phyloP scores from a whole-genome alignment of 2,113 vertebrate genomes.

The Entomyzon cyanotis region DNA sequence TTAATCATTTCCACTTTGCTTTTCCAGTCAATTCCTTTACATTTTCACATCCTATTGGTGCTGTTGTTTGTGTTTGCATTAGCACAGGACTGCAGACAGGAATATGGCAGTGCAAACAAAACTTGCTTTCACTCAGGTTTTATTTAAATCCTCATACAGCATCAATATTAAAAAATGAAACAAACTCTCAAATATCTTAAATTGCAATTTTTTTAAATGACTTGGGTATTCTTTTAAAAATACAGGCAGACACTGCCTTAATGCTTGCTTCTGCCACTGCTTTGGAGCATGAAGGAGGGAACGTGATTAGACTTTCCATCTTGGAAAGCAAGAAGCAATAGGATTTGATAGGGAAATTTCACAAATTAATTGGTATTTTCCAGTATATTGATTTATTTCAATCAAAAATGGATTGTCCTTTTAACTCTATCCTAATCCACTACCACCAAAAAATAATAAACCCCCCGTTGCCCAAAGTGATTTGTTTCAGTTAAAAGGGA shows the following conservation, averaged over 20 bases:
- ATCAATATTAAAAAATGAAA: background rate
- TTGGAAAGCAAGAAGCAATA: background rate
- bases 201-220: background rate
- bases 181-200: background rate
- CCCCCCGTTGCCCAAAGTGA: background rate
- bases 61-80: background rate
- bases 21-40: background rate
- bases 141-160: background rate
- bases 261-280: background rate
- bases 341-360: conserved; percentile 2
- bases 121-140: background rate
- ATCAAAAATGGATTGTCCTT: conserved; percentile 18
- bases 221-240: background rate
- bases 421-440: conserved; percentile 28
- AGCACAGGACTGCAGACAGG: background rate
- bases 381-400: conserved; percentile 38
- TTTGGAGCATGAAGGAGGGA: background rate
- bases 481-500: background rate
- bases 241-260: background rate
- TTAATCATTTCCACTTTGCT: background rate
- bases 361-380: conserved; percentile 42
- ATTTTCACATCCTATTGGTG: background rate
- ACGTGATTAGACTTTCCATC: background rate
- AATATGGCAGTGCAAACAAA: background rate
- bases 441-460: background rate